phyloP scores from a whole-genome alignment of 2,797 vertebrate genomes.

The Gouania willdenowi region DNA sequence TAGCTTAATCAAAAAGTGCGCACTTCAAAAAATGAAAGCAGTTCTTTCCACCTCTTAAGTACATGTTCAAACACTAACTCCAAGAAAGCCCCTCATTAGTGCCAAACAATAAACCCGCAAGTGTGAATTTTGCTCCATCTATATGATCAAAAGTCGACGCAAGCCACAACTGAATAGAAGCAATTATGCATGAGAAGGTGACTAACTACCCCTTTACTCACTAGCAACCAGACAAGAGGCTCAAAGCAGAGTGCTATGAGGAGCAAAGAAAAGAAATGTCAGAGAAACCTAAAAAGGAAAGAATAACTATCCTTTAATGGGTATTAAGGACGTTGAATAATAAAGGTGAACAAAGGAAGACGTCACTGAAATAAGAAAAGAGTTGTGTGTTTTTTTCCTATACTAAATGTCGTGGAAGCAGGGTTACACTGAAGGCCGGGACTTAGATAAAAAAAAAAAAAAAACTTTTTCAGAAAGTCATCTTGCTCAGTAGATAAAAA shows the following conservation, averaged over 20 bases:
- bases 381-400: not conserved
- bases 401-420: too few relatives aligned
- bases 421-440: not conserved
- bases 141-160: constrained; percentile 45
- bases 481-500: constrained; percentile 22
- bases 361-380: not conserved
- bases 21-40: constrained; percentile 22
- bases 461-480: constrained; percentile 8
- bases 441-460: constrained; percentile 1
- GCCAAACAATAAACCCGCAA: constrained; percentile 45
- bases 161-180: constrained; percentile 45
- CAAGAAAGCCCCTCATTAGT: constrained; percentile 52
- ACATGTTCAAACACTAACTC: constrained; percentile 33
- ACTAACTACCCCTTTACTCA: constrained; percentile 49
- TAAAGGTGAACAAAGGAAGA: not conserved
- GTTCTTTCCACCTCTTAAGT: constrained; percentile 25
- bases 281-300: constrained; percentile 1
- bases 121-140: constrained; percentile 36
- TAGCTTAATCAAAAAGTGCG: constrained; percentile 11
- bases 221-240: constrained; percentile 34
- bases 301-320: not conserved
- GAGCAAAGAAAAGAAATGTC: constrained; percentile 19
- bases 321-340: not conserved
- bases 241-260: constrained; percentile 29
- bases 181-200: constrained; percentile 58